Evolutionary conservation across 1,140 invertebrate genomes (phyloP).

Genomic region (Patella vulgata): DNA sequence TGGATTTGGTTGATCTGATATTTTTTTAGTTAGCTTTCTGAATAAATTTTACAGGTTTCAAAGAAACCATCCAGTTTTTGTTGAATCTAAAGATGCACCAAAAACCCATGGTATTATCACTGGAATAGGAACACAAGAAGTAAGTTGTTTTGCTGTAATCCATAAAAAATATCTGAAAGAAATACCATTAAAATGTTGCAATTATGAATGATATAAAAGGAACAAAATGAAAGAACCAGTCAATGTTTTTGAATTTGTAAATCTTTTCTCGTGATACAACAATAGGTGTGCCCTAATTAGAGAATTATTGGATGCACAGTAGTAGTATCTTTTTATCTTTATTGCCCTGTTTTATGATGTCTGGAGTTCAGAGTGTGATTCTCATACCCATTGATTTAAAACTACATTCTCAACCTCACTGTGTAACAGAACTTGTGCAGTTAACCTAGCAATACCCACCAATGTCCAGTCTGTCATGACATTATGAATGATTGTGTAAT

Average conservation of each 20-base stretch:
- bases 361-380: too few species aligned
- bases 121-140: conserved; percentile 87
- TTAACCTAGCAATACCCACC: too few species aligned
- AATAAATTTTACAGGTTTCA: conserved; percentile 83
- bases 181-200: neutral
- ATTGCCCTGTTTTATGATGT: too few species aligned
- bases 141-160: conserved; percentile 68
- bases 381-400: too few species aligned
- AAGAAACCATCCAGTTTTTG: conserved; percentile 89
- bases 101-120: conserved; percentile 88
- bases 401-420: too few species aligned
- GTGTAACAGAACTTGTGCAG: too few species aligned
- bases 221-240: neutral
- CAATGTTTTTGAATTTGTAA: conserved; percentile 1
- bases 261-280: neutral
- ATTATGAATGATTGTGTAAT: too few species aligned
- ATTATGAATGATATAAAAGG: neutral
- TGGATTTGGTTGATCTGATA: too few species aligned
- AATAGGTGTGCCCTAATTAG: neutral
- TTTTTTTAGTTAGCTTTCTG: too few species aligned
- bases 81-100: conserved; percentile 85
- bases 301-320: neutral
- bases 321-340: conserved; percentile 3
- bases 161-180: neutral
- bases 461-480: too few species aligned